Conservation (phyloP, 2,797 vertebrate genomes). For the Poeciliopsis gracilis region DNA sequence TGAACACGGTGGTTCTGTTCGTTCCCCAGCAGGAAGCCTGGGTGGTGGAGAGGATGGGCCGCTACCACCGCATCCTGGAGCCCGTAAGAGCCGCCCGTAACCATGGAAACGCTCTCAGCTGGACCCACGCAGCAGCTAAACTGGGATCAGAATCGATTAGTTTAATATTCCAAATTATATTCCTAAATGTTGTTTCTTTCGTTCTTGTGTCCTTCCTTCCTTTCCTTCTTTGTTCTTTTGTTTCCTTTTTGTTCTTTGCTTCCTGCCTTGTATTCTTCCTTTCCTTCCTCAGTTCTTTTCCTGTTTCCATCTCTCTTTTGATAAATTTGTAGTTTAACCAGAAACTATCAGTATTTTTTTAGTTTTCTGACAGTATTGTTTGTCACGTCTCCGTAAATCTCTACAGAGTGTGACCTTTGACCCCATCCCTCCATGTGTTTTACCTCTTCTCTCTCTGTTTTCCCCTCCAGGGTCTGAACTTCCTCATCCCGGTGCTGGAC, state of each 20-base stretch:
- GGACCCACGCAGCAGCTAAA: no score
- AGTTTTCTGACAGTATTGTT: background rate
- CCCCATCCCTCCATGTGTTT: background rate
- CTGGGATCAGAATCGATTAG: no score
- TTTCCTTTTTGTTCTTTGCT: background rate
- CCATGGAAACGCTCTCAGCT: no score
- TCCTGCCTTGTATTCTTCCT: background rate
- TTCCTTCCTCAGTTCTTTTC: background rate
- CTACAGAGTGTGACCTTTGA: background rate
- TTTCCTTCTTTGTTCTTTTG: background rate
- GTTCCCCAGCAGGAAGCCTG: slow-evolving; percentile 98
- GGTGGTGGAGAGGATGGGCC: slow-evolving; percentile 98
- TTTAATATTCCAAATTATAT: no score
- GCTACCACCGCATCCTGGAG: slow-evolving; percentile 92
- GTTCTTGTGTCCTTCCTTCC: background rate
- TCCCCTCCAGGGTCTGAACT: slow-evolving; percentile 89
- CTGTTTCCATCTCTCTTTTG: background rate
- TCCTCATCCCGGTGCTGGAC: slow-evolving; percentile 94
- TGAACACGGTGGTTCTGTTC: slow-evolving; percentile 93
- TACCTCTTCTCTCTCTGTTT: background rate
- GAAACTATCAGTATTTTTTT: background rate
- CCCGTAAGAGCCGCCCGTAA: slow-evolving; percentile 77
- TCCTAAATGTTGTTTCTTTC: no score
- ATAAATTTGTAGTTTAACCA: background rate
- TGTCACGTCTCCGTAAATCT: background rate